These are phyloP conservation scores for Hipposideros armiger DNA, from an alignment of 2,113 vertebrate species.

Conservation along the genomic window DNA sequence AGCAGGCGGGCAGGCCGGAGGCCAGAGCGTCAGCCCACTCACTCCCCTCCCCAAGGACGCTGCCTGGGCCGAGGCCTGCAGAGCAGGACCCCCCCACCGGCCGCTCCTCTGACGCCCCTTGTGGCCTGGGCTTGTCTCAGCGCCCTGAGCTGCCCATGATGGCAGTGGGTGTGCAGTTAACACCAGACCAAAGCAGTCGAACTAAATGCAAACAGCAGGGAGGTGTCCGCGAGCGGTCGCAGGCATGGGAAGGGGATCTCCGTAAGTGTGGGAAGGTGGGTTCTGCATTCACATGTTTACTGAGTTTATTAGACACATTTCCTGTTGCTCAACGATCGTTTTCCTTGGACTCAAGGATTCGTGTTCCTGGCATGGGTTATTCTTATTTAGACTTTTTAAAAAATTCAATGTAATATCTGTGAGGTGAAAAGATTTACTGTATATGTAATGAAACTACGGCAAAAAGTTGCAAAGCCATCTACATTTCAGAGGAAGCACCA, in stretches of 20 bases:
- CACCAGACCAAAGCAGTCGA: too few species aligned
- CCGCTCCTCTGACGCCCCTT: not conserved
- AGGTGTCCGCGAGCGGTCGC: rapidly evolving
- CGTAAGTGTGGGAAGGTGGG: rapidly evolving
- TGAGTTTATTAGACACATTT: not conserved
- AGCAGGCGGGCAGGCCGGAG: not conserved
- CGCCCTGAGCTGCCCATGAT: rapidly evolving
- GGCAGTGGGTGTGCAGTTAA: too few species aligned
- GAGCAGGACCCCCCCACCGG: too few species aligned
- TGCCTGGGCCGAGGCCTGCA: too few species aligned
- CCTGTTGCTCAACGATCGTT: too few species aligned
- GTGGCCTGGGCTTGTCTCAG: too few species aligned
- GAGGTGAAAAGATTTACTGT: not conserved
- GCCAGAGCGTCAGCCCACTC: not conserved
- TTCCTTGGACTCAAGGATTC: not conserved
- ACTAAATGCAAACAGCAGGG: too few species aligned
- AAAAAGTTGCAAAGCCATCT: rapidly evolving
- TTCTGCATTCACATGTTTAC: not conserved
- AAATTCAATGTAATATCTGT: not conserved
- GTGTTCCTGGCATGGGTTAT: too few species aligned
- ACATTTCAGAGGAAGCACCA: rapidly evolving
- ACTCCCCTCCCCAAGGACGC: not conserved
- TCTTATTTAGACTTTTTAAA: not conserved
- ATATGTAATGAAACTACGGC: rapidly evolving
- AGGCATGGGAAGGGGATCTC: rapidly evolving